Conservation (phyloP, 2,797 vertebrate species). For the Varecia variegata region DNA sequence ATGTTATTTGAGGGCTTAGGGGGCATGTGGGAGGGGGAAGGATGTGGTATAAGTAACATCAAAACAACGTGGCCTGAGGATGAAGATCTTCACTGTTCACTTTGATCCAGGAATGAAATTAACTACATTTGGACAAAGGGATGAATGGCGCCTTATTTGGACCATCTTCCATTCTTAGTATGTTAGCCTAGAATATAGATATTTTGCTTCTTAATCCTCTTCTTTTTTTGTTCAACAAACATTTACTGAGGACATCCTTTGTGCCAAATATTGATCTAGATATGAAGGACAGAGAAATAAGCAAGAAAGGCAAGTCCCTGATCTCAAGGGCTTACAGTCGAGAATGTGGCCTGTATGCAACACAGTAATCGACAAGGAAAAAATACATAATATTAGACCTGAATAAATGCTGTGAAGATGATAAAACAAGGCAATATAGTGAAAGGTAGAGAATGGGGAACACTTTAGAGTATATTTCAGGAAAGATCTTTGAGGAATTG, state of each 20-base stretch:
- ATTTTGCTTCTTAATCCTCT: not conserved
- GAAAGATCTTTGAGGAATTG: not conserved
- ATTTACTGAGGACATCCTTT: not conserved
- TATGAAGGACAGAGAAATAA: not conserved
- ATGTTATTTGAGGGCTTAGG: not conserved
- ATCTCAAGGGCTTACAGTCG: not conserved
- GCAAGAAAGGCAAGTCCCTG: not conserved
- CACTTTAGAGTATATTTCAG: not conserved
- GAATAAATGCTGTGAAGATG: not conserved
- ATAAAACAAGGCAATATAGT: not conserved
- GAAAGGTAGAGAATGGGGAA: not conserved
- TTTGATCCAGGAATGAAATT: not conserved
- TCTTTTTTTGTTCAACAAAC: not conserved
- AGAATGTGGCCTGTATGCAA: not conserved
- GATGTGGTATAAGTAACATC: not conserved
- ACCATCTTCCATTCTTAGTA: not conserved
- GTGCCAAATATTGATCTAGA: not conserved
- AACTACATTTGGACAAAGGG: not conserved
- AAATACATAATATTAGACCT: not conserved
- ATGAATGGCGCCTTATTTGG: not conserved
- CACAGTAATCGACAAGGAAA: not conserved
- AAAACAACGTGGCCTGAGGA: not conserved
- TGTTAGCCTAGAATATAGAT: not conserved
- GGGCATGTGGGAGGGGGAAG: not conserved
- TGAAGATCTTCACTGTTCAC: not conserved